phyloP scores from a whole-genome alignment of 2,888 invertebrate species.

The Sipunculus nudus region DNA sequence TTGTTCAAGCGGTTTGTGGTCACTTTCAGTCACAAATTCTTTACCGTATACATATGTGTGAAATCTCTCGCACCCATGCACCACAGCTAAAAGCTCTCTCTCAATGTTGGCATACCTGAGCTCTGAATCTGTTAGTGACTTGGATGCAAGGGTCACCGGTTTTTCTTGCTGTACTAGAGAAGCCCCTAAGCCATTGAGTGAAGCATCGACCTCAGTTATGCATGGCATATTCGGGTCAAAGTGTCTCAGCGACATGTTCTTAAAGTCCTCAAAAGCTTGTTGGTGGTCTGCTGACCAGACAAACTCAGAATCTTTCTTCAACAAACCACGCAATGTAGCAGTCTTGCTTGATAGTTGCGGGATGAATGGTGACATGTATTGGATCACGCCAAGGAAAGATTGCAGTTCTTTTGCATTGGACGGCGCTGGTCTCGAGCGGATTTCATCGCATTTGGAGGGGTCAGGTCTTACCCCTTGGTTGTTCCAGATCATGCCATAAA shows the following conservation, averaged over 20 bases:
- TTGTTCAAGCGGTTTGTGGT: constrained; percentile 30
- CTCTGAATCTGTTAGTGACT: constrained; percentile 21
- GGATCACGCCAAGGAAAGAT: constrained; percentile 27
- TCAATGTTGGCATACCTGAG: constrained; percentile 29
- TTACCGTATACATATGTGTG: constrained; percentile 27
- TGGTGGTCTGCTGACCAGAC: too few relatives aligned
- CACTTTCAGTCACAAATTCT: constrained; percentile 16
- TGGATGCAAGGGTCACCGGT: constrained; percentile 20
- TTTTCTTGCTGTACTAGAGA: constrained; percentile 19
- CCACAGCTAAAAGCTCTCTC: constrained; percentile 31
- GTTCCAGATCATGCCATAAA: constrained; percentile 24
- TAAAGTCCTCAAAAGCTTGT: too few relatives aligned
- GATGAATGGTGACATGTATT: constrained; percentile 27
- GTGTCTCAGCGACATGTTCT: constrained; percentile 20
- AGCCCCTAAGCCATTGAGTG: constrained; percentile 24
- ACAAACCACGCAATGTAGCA: constrained; percentile 17
- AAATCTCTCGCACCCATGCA: constrained; percentile 26
- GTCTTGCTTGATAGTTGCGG: constrained; percentile 15
- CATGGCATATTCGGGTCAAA: constrained; percentile 12
- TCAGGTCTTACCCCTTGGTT: constrained; percentile 28
- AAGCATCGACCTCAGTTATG: constrained; percentile 17
- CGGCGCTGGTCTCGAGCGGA: constrained; percentile 18
- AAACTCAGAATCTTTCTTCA: constrained; percentile 18
- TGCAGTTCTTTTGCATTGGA: constrained; percentile 24
- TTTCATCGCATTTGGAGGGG: constrained; percentile 18